Evolutionary conservation across 2,888 invertebrate species (phyloP), one percentile per base, ranked within the genome.

Genomic region (Adineta ricciae): DNA sequence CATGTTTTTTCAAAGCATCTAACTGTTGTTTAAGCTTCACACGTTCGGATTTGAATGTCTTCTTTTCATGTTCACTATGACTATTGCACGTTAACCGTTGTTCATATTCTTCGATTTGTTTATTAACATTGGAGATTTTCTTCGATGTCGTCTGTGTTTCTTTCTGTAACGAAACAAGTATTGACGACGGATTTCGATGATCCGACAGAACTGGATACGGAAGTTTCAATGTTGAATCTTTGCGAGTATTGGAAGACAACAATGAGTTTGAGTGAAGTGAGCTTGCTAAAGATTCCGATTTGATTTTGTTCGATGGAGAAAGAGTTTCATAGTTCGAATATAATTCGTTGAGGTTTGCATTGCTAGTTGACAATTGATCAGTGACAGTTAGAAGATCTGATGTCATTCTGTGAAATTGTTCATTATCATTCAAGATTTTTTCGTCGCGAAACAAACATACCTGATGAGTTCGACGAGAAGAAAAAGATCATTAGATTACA

Each of bases 1-100:
- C 78, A 78, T 78, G 78, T 41, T 78, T 78, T 41, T 78, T 78
- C n/a, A 78, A n/a, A 8, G 78, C 41, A 41, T 78, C 78, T 41
- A 78, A 41, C 41, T 78, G 78, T 41, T 78, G 78, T 78, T 78
- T 78, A 41, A 78, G 24, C n/a, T 78, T 78, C 21, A 14, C 41
- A 41, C 78, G 78, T 78, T 78, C 41, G 24, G 21, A 41, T 21
- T 78, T 78, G 24, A 78, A 78, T 8, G n/a, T 24, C 41, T 78
- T 78, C 14, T 64, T 64, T 78, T 41, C 38, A 41, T 78, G 38
- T 9, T 78, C 41, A 1, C 21, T 78, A 78, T 78, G 24, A 41
- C 14, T 36, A 38, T 24, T 41, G 24, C 11, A n/a, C 11, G 24
- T n/a, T 78, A 78, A 78, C 11, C 41, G 21, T 78, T 38, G 24